Evolutionary conservation across 1,140 invertebrate genomes (phyloP).

Genomic region (Drosophila tani): DNA sequence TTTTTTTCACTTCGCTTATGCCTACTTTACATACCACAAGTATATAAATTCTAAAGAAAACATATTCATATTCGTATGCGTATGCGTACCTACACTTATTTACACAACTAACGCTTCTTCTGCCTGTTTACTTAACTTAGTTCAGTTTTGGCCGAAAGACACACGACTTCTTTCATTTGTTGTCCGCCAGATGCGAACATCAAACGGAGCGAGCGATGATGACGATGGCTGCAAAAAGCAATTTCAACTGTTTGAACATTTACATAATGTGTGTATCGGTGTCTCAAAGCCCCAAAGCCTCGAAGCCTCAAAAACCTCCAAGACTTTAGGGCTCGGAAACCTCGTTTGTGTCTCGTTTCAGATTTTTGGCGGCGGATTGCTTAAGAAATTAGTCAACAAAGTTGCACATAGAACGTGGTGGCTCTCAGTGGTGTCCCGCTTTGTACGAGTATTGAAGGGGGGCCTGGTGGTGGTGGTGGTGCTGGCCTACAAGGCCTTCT

Average conservation of each 20-base stretch:
- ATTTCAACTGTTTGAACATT: slow-evolving; percentile 72
- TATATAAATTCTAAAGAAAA: slow-evolving; percentile 56
- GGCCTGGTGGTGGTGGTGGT: slow-evolving; percentile 5
- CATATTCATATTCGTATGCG: slow-evolving; percentile 37
- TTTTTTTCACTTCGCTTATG: slow-evolving; percentile 54
- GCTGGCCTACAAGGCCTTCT: slow-evolving; percentile 66
- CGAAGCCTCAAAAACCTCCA: neutral
- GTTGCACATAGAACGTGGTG: slow-evolving; percentile 74
- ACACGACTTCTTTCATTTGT: slow-evolving; percentile 75
- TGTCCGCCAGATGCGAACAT: slow-evolving; percentile 55
- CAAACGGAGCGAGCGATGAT: slow-evolving; percentile 74
- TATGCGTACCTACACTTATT: slow-evolving; percentile 71
- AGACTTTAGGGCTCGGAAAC: slow-evolving; percentile 20
- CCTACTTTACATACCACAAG: slow-evolving; percentile 73
- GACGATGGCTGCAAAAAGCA: slow-evolving; percentile 74
- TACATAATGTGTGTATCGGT: slow-evolving; percentile 53
- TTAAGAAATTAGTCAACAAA: slow-evolving; percentile 84
- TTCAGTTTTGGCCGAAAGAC: slow-evolving; percentile 65
- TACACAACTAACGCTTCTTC: slow-evolving; percentile 78
- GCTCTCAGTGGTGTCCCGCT: slow-evolving; percentile 50
- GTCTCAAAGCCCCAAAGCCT: slow-evolving; percentile 1
- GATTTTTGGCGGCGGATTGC: slow-evolving; percentile 70
- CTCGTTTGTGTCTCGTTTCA: slow-evolving; percentile 50
- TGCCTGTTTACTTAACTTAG: slow-evolving; percentile 70
- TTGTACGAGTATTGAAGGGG: slow-evolving; percentile 70